phyloP scores from a whole-genome alignment of 2,113 vertebrate genomes.

The Coturnix japonica region DNA sequence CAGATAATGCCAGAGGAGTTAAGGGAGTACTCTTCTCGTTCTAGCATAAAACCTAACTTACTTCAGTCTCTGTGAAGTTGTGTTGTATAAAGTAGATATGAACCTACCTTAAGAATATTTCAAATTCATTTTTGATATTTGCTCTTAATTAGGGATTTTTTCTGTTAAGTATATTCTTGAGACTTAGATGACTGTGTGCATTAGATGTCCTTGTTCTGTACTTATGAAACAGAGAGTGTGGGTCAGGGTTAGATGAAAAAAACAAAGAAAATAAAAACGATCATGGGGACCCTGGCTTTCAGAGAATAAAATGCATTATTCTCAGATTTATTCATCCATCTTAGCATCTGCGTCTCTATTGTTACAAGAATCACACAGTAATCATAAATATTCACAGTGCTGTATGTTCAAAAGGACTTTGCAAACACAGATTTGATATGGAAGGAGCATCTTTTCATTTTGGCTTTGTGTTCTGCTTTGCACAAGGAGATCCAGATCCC shows the following conservation, averaged over 20 bases:
- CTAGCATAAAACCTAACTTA: background rate
- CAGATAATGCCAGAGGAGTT: background rate
- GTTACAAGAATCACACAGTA: background rate
- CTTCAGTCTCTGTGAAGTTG: background rate
- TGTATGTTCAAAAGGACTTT: background rate
- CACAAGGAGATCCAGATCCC: background rate
- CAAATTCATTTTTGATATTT: background rate
- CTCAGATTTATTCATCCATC: background rate
- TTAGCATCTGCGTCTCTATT: slow-evolving; percentile 1
- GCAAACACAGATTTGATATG: background rate
- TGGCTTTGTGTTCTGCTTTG: background rate
- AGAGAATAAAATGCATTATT: background rate
- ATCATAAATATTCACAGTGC: background rate
- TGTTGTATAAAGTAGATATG: background rate
- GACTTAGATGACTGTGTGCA: background rate
- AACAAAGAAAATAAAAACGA: background rate
- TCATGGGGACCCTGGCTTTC: background rate
- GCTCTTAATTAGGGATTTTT: background rate
- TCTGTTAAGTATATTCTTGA: background rate
- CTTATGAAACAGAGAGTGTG: background rate
- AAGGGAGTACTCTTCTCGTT: background rate
- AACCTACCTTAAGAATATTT: background rate
- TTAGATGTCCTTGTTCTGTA: background rate
- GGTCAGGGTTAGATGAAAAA: background rate
- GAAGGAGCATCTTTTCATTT: background rate